phyloP scores from a whole-genome alignment of 2,113 vertebrate species.

The Montifringilla adamsi region DNA sequence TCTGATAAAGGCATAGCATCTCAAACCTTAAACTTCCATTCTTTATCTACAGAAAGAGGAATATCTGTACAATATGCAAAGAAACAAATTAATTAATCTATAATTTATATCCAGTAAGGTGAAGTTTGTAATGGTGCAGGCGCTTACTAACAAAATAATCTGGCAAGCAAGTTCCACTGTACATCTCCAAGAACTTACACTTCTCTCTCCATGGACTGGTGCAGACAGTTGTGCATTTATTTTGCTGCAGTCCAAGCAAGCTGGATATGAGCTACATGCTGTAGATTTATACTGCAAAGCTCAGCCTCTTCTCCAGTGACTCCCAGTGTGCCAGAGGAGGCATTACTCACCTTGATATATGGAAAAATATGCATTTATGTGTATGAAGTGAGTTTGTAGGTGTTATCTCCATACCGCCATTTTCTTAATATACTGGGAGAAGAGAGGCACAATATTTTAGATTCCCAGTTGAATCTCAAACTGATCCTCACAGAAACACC shows the following conservation, averaged over 20 bases:
- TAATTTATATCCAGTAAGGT: not conserved
- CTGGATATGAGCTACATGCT: accelerated
- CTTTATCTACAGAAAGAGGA: not conserved
- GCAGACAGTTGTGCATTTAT: not conserved
- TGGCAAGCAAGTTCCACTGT: not conserved
- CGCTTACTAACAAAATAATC: not conserved
- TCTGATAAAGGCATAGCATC: not conserved
- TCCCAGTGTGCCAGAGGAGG: not conserved
- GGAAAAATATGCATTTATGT: not conserved
- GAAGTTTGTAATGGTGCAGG: not conserved
- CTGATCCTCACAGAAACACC: not conserved
- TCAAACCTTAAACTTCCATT: not conserved
- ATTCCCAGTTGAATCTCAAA: not conserved
- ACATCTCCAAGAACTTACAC: not conserved
- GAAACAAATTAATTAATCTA: accelerated
- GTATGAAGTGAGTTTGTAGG: not conserved
- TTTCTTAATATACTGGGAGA: not conserved
- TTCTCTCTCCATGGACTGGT: not conserved
- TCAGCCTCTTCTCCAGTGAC: not conserved
- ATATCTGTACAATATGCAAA: not conserved
- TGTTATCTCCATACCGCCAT: not conserved
- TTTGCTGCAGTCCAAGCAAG: not conserved
- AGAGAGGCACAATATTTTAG: not conserved
- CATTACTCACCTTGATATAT: not conserved
- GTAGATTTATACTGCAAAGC: not conserved